phyloP scores from a whole-genome alignment of 2,888 invertebrate genomes.

The Lepetodrilus schrolli region DNA sequence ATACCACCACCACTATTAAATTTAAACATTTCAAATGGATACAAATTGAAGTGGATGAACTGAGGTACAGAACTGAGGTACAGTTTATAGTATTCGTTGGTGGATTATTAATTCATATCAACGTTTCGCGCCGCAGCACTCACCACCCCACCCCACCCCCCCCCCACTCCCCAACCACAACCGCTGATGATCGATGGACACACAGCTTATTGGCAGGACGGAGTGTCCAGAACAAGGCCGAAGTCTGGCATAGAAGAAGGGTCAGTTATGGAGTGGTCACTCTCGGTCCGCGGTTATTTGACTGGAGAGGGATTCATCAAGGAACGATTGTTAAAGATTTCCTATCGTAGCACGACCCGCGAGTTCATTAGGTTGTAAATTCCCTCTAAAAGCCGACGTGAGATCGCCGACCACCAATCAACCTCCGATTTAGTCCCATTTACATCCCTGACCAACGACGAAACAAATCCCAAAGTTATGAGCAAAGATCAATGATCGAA shows the following conservation, averaged over 20 bases:
- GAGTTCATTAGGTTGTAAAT: slow-evolving; percentile 25
- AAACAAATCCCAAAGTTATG: slow-evolving; percentile 26
- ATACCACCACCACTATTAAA: no score
- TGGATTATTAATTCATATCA: no score
- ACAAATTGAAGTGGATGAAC: no score
- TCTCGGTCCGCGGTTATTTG: neutral
- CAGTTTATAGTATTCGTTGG: no score
- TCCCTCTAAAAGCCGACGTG: slow-evolving; percentile 15
- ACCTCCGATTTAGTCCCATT: neutral
- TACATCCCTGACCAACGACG: slow-evolving; percentile 7
- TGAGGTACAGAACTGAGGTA: no score
- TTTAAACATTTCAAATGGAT: no score
- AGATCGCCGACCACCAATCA: neutral
- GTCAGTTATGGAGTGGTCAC: slow-evolving; percentile 18
- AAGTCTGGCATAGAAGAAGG: neutral
- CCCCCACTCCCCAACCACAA: no score
- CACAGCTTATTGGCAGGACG: no score
- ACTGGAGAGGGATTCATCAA: slow-evolving; percentile 14
- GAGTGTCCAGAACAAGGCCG: neutral
- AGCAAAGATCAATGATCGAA: slow-evolving; percentile 27
- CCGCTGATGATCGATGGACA: no score
- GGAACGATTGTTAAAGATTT: slow-evolving; percentile 25
- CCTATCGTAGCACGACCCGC: slow-evolving; percentile 7
- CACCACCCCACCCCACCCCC: no score
- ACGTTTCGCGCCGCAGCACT: no score